phyloP scores from a whole-genome alignment of 2,113 vertebrate species.

The Felis catus region DNA sequence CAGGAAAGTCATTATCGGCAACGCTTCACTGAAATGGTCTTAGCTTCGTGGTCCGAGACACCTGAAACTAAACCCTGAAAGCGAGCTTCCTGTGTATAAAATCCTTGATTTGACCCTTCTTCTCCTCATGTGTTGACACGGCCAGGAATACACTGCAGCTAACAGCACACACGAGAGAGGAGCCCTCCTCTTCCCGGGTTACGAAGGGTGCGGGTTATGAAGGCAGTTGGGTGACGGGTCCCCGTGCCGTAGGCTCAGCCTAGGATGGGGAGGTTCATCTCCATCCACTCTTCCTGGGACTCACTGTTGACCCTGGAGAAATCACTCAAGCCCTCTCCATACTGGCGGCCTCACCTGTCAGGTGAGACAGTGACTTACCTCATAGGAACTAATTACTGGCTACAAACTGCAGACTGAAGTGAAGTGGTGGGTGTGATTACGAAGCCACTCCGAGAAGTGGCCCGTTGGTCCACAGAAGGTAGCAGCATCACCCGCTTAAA shows the following conservation, averaged over 20 bases:
- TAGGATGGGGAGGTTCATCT: neutral
- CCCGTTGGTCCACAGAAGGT: neutral
- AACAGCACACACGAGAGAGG: neutral
- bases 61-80: neutral
- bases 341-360: neutral
- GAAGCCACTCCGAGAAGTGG: neutral
- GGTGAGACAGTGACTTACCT: conserved; percentile 53
- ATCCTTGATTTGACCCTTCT: neutral
- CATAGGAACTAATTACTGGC: conserved; percentile 65
- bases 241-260: neutral
- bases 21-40: neutral
- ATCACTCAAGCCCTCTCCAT: neutral
- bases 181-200: neutral
- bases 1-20: neutral
- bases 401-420: conserved; percentile 32
- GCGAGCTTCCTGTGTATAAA: neutral
- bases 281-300: neutral
- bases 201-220: neutral
- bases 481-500: neutral
- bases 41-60: neutral
- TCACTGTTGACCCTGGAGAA: neutral
- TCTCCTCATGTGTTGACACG: neutral
- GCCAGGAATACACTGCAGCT: neutral
- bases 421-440: conserved; percentile 54
- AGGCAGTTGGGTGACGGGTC: neutral